These are phyloP conservation scores for Epirrita christyi DNA, from an alignment of 2,888 invertebrate genomes.

Conservation along the genomic window DNA sequence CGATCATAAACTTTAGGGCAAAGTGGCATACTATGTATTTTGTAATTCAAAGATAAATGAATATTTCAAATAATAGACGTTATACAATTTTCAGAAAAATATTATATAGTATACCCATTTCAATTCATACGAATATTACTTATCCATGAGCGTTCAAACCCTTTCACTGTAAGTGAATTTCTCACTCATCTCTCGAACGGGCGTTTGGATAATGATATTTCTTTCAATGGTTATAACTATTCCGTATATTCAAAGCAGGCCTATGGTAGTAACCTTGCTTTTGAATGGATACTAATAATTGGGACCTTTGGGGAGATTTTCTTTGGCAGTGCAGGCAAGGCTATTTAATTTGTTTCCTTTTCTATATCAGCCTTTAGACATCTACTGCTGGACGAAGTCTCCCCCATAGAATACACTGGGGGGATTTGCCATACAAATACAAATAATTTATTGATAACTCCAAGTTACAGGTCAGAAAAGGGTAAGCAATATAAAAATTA, in stretches of 20 bases:
- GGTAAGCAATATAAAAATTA: no score
- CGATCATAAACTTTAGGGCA: no score
- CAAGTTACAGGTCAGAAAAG: no score
- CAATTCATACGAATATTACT: slow-evolving; percentile 50
- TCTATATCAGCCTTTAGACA: no score
- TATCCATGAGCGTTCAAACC: slow-evolving; percentile 67
- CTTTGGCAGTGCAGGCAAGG: no score
- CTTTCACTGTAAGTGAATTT: slow-evolving; percentile 75
- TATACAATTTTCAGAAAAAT: slow-evolving; percentile 43
- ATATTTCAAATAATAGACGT: slow-evolving; percentile 9
- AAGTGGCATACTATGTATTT: no score
- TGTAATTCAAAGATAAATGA: slow-evolving; percentile 1
- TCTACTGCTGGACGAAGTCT: no score
- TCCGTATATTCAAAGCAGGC: slow-evolving; percentile 6
- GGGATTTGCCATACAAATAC: no score
- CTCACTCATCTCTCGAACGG: slow-evolving; percentile 62
- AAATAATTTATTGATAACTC: no score
- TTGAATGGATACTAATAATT: slow-evolving; percentile 2
- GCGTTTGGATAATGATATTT: slow-evolving; percentile 67
- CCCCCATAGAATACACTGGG: no score
- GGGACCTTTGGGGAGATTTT: no score
- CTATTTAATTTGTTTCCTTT: no score
- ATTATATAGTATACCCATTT: slow-evolving; percentile 48
- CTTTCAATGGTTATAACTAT: slow-evolving; percentile 39
- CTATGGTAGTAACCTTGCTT: background rate